Base-by-base conservation (phyloP, 92 coral and sea anemone genomes). In the Epizoanthus illoricatus region DNA sequence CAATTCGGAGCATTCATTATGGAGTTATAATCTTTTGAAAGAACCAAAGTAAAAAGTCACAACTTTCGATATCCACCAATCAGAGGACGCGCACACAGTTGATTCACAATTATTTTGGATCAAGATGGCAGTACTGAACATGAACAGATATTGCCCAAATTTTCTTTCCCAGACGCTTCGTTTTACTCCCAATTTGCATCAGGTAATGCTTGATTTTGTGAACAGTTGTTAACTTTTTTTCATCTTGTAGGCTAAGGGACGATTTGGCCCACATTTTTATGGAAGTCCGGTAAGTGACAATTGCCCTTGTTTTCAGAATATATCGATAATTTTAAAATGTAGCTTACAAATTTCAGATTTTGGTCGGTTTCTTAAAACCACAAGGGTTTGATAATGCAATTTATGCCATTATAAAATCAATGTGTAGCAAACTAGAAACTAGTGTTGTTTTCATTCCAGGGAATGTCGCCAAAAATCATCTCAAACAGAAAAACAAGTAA, bases 171-270 rank as follows among this genome's bases (percentile, higher is more conserved):
- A 49, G 56, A 49, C 56, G 8, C 56, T 49, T 11, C 11, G 9
- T 49, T 7, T 13, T 49, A 8, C 9, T 49, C 56, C 56, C 56
- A 49, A 8, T 54, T 10, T 11, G 47, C 28, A 7, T 4, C 65
- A 15, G 18, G 11, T 39, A 33, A 36, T 49, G 8, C 7, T 40
- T 5, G 8, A 28, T 45, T 20, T 68, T 40, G 20, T 65, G 40
- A 33, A 39, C 16, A 55, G 3, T n/a, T 21, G 3, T 7, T 21
- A n/a, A 45, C 52, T 2, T 58, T 58, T 75, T 40, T 16, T 59
- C 69, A 3, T 69, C 55, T 36, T 76, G 11, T 18, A 76, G 81
- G 49, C 62, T 39, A 76, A 61, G 62, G 81, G 81, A 76, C 61
- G 62, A n/a, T 47, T 58, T 61, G 81, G 81, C 17, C 1, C 56